Base-by-base conservation (phyloP, 2,113 vertebrate genomes). In the Pionites leucogaster region DNA sequence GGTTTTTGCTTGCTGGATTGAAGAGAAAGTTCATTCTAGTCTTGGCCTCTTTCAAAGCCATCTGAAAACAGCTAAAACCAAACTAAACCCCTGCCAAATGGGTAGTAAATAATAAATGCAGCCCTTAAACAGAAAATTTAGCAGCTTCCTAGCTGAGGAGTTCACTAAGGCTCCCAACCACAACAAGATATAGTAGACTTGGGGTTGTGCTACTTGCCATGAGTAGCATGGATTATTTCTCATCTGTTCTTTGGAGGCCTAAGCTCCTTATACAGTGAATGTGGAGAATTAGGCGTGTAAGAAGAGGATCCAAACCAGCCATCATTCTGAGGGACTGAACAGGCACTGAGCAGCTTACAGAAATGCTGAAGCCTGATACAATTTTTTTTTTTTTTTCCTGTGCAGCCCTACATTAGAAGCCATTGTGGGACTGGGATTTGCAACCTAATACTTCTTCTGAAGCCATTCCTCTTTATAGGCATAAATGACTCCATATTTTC, bases 61-160 rank as follows among this genome's bases (percentile, higher is more conserved):
- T 79, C 77, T 82, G 62, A 88, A 95, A 94, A 71, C 24, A 82
- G 69, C 83, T 91, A 53, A 91, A 94, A 88, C 2, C 65, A 82
- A 82, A 46, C 44, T 62, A 89, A 92, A 78, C 11, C 25, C 6
- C 29, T 87, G 83, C 44, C 83, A 96, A 94, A 86, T 87, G 70
- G 42, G 23, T 85, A 53, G 90, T 96, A 92, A 94, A 97, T 95
- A 92, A 95, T 95, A 72, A 28, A 96, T 89, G 31, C 11, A 69
- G 44, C 18, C 62, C n/a, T 89, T 93, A 92, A 96, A 86, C 50
- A 84, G 86, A 93, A 93, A 91, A 68, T 47, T 95, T 95, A 95
- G 86, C 92, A 84, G 46, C 83, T 95, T 75, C 18, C 55, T 92
- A 55, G 62, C 81, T 78, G 69, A 84, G 74, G 52, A 89, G 89